Base-by-base conservation (phyloP, 2,888 invertebrate species). In the Caenorhabditis sinica region DNA sequence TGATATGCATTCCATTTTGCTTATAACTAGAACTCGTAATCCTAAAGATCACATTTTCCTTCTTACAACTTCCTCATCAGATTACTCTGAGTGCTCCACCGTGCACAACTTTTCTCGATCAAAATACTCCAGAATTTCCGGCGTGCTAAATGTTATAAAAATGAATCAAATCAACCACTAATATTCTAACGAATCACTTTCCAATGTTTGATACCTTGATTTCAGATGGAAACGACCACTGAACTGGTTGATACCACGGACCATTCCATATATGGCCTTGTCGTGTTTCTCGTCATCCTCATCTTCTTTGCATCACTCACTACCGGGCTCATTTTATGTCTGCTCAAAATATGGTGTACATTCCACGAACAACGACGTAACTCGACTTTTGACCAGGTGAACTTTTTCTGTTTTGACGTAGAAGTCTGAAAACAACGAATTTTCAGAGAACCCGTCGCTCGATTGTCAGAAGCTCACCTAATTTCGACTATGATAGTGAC, bases 321-420 rank as follows among this genome's bases (percentile, higher is more conserved):
- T n/a, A 87, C 89, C 13, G 89, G 89, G 13, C 82, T 89, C 23
- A 86, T 89, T 63, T 72, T 89, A 20, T 89, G 89, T 75, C 83
- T 89, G 17, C 84, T 88, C 28, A 89, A 89, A 82, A 89, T 89
- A 30, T 89, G 89, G 89, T 89, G 89, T 69, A 79, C 87, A 45
- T 87, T 88, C 58, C 85, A 85, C 36, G 75, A 85, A 60, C 85
- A 85, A 56, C 49, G 85, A 40, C 45, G 85, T 17, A 74, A 82
- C 23, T 85, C 85, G 0, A 72, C 60, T 11, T 65, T 82, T 30
- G 81, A 81, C 58, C 85, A 82, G 74, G 82, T 81, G 45, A 30
- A 58, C 25, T 72, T 61, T 51, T n/a, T 25, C 13, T 11, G 45
- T 13, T 15, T 15, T 15, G 23, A 0, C 23, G 53, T 25, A 15